A percentile compares a stretch with the other conserved stretches of the same genome.
Conservation (phyloP, 2,888 invertebrate genomes). For the Epistrophella euchroma region DNA sequence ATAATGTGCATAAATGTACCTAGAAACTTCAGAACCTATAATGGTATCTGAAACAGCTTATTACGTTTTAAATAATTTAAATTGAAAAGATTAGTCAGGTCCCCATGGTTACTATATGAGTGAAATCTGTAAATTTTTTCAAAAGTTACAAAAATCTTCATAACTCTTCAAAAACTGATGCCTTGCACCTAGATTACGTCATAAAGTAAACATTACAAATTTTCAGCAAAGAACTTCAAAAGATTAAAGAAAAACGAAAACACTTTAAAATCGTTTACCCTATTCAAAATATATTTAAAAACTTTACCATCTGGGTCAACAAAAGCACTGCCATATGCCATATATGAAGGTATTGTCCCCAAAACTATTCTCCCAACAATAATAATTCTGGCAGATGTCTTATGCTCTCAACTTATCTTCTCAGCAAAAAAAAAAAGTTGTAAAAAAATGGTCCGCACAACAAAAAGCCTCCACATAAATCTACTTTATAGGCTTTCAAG, state of each 20-base stretch:
- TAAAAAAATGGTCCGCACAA: background rate
- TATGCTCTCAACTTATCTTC: constrained; percentile 14
- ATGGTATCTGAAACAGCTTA: no score
- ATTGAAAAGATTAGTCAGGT: no score
- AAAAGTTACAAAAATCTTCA: no score
- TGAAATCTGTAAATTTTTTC: no score
- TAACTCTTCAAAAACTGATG: no score
- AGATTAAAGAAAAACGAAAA: background rate
- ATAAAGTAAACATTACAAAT: background rate
- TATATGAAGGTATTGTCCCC: background rate
- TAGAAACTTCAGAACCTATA: no score
- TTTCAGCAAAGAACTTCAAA: background rate
- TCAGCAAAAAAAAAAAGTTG: constrained; percentile 10
- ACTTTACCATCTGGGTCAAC: constrained; percentile 29
- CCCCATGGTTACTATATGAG: no score
- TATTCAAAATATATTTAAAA: constrained; percentile 25
- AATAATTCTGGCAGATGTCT: constrained; percentile 32
- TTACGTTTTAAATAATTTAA: no score
- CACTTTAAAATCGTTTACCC: constrained; percentile 14
- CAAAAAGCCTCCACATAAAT: constrained; percentile 51
- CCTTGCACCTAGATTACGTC: no score
- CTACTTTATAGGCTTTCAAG: constrained; percentile 66
- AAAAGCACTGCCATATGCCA: background rate
- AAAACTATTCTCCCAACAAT: constrained; percentile 32
- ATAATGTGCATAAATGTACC: no score